Percentiles rank a stretch among this genome's conserved stretches.
Evolutionary conservation across 2,888 invertebrate genomes (phyloP).

Genomic region (Lepidonotus clava): DNA sequence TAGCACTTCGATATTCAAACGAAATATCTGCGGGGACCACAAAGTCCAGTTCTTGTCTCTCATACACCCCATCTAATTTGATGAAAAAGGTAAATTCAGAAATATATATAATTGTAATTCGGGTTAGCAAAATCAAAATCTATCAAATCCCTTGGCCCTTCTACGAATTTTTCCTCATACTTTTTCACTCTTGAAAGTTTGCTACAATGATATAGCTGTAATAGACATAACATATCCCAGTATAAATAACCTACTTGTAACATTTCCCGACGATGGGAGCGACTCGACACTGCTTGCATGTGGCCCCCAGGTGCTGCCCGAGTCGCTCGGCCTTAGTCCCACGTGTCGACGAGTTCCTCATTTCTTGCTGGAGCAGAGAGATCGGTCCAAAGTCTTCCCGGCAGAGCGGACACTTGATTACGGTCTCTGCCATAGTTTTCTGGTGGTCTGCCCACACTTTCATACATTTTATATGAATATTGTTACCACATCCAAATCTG

Average conservation of each 20-base stretch:
- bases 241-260: constrained; percentile 78
- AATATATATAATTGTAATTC: no score
- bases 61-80: no score
- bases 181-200: no score
- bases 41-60: no score
- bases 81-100: no score
- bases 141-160: no score
- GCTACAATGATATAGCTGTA: no score
- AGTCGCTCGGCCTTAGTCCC: constrained; percentile 67
- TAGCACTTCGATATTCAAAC: no score
- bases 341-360: constrained; percentile 71
- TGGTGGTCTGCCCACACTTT: constrained; percentile 81
- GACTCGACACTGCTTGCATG: constrained; percentile 74
- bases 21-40: no score
- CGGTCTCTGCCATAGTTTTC: constrained; percentile 71
- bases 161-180: no score
- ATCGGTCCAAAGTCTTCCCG: constrained; percentile 80
- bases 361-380: constrained; percentile 76
- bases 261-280: constrained; percentile 79
- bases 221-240: no score
- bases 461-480: constrained; percentile 81
- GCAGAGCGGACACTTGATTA: constrained; percentile 80
- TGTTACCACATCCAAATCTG: constrained; percentile 80
- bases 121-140: no score
- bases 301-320: constrained; percentile 73